Conservation (phyloP, 2,113 vertebrate genomes). For the Acrocephalus kingi region DNA sequence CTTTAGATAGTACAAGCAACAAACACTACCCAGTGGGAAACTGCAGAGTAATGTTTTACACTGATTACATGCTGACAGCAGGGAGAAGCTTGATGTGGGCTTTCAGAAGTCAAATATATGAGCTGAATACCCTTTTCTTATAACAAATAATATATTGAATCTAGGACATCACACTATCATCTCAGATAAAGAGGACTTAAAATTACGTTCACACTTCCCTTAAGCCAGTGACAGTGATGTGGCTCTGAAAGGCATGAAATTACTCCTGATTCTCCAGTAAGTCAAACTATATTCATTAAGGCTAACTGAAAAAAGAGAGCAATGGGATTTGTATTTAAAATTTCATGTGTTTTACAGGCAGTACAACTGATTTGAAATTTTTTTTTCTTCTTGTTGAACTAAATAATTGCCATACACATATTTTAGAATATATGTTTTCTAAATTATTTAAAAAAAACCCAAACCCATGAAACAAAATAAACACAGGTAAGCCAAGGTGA, state of each 20-base stretch:
- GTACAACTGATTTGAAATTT: neutral
- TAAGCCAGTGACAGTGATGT: neutral
- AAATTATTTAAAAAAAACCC: neutral
- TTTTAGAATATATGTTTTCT: neutral
- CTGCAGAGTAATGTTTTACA: constrained; percentile 4
- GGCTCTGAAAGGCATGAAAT: neutral
- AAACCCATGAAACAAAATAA: neutral
- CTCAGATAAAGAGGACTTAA: neutral
- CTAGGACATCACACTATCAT: neutral
- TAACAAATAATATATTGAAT: neutral
- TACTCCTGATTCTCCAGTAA: neutral
- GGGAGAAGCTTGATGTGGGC: constrained; percentile 23
- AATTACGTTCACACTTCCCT: neutral
- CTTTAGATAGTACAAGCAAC: constrained; percentile 18
- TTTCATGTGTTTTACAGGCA: neutral
- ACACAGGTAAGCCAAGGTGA: neutral
- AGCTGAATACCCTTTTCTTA: constrained; percentile 4
- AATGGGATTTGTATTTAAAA: neutral
- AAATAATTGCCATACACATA: neutral
- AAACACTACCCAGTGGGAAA: constrained; percentile 20
- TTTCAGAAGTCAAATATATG: constrained; percentile 7
- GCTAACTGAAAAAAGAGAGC: neutral
- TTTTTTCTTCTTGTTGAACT: neutral
- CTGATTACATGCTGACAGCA: constrained; percentile 50
- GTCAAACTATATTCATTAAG: neutral